Conservation (phyloP, 2,888 invertebrate species). For the Allolobophora icterica region DNA sequence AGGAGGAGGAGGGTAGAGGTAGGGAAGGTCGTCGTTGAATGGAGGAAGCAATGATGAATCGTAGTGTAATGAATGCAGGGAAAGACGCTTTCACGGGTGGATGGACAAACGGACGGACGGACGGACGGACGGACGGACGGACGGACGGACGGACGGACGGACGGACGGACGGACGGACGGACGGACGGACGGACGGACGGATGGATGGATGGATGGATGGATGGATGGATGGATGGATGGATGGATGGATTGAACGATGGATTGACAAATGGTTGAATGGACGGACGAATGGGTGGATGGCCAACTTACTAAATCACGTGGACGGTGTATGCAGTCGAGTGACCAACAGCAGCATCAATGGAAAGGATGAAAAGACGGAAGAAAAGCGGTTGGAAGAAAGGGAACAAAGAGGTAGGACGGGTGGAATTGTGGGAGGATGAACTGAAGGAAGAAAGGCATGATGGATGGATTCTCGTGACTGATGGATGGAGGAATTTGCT, state of each 20-base stretch:
- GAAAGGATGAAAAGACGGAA: not conserved
- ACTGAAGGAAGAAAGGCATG: not conserved
- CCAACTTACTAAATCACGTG: too few relatives aligned
- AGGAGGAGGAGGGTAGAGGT: not conserved
- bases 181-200: too few relatives aligned
- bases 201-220: too few relatives aligned
- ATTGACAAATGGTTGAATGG: not conserved
- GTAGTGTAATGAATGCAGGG: not conserved
- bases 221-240: too few relatives aligned
- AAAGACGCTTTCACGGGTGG: not conserved
- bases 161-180: too few relatives aligned
- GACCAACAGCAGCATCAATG: too few relatives aligned
- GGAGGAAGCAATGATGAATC: not conserved
- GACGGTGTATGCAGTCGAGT: too few relatives aligned
- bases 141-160: too few relatives aligned
- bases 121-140: too few relatives aligned
- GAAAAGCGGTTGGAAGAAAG: not conserved
- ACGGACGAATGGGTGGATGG: not conserved
- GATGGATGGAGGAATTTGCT: not conserved
- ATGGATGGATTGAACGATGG: too few relatives aligned
- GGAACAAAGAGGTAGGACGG: not conserved
- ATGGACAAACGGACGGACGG: not conserved
- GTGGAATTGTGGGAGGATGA: not conserved
- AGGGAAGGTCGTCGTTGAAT: not conserved
- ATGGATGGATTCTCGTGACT: not conserved